Conservation (phyloP, 1,140 invertebrate genomes). For the Wasmannia auropunctata region DNA sequence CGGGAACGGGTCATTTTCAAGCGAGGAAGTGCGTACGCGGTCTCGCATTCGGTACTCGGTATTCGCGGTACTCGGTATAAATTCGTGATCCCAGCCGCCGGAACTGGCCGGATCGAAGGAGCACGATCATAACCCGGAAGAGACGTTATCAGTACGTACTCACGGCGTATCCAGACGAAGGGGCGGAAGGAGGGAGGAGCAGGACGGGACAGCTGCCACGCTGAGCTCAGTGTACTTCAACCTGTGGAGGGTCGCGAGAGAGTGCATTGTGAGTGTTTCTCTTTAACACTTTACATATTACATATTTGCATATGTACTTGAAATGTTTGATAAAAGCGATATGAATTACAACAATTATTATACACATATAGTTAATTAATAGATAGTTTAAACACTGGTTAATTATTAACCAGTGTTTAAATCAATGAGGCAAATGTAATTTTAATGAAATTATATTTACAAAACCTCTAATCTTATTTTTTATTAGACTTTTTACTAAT, state of each 20-base stretch:
- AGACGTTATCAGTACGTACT: constrained; percentile 32
- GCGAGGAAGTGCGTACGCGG: constrained; percentile 24
- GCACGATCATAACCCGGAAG: constrained; percentile 34
- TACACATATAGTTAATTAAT: neutral
- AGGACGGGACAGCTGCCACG: constrained; percentile 72
- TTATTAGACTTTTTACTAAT: neutral
- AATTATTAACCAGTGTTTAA: neutral
- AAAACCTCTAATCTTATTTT: neutral
- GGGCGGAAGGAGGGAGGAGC: constrained; percentile 38
- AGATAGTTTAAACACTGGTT: neutral
- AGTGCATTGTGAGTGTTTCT: constrained; percentile 86
- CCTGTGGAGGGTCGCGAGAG: constrained; percentile 86
- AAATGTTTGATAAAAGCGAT: neutral
- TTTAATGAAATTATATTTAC: constrained; percentile 12
- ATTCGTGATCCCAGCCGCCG: neutral
- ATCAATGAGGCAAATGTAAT: neutral
- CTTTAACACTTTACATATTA: neutral
- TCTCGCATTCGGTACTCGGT: constrained; percentile 20
- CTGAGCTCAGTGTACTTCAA: constrained; percentile 82
- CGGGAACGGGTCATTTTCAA: neutral
- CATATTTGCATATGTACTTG: neutral
- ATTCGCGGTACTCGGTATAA: constrained; percentile 4
- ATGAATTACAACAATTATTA: neutral
- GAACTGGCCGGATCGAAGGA: constrained; percentile 5
- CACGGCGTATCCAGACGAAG: constrained; percentile 23